phyloP scores from a whole-genome alignment of 2,113 vertebrate species.

The Brevimyrus niger region DNA sequence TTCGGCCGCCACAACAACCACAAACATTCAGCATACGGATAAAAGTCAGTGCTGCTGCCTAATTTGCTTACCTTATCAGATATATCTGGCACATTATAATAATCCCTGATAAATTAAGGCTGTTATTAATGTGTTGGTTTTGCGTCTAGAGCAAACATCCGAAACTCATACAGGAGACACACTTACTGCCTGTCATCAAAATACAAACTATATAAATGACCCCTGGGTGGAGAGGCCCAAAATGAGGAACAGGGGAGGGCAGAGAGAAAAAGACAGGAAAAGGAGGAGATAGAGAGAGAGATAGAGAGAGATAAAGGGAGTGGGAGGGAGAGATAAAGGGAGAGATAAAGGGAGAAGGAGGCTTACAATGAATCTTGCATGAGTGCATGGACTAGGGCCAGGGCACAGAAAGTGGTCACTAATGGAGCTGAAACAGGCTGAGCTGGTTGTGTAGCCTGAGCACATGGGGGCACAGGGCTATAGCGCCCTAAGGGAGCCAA shows the following conservation, averaged over 20 bases:
- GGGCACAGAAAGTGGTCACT: slow-evolving; percentile 23
- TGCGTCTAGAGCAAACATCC: background rate
- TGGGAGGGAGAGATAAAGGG: background rate
- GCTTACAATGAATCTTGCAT: slow-evolving; percentile 38
- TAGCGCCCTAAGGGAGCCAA: background rate
- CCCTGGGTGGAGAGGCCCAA: background rate
- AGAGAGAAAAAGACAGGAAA: background rate
- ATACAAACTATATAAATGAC: background rate
- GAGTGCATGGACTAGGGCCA: slow-evolving; percentile 28
- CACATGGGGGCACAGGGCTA: background rate
- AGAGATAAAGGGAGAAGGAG: background rate
- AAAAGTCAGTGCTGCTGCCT: background rate
- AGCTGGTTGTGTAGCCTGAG: background rate
- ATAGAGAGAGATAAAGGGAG: background rate
- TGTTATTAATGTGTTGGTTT: background rate
- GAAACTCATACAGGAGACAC: background rate
- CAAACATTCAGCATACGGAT: background rate
- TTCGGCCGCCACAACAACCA: background rate
- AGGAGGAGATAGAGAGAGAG: background rate
- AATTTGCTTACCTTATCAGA: background rate
- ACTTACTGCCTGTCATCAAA: background rate
- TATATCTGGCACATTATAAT: background rate
- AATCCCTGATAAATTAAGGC: background rate
- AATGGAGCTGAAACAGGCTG: slow-evolving; percentile 37
- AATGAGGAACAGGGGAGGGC: background rate